Evolutionary conservation across 2,797 vertebrate genomes (phyloP), one percentile per base, ranked within the genome.

Genomic region (Distichodus sexfasciatus): DNA sequence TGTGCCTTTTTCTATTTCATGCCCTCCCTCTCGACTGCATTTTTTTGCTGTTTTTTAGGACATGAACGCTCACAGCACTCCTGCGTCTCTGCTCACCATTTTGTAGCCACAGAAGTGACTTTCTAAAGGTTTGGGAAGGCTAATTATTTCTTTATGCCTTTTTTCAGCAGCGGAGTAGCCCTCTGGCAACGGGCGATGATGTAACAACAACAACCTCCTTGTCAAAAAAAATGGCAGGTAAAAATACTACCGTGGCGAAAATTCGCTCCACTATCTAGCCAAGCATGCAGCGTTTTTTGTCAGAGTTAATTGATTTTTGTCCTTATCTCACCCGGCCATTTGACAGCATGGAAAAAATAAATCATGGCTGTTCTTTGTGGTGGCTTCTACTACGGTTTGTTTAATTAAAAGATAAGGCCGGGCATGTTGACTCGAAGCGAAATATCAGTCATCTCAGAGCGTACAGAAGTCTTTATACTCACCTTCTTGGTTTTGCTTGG

Each of bases 81-180:
- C 81, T 73, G 82, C 58, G 28, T 48, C 75, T 62, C 66, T 77
- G 63, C 47, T 77, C 8, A 6, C 11, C 38, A 8, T 33, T 35
- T n/a, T n/a, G n/a, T n/a, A n/a, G n/a, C n/a, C 4, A n/a, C 53
- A 60, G 54, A 75, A 63, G 55, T 59, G 62, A 72, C 77, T 82
- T 81, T 79, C 78, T 74, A 77, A 57, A 66, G 72, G 77, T 84
- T 85, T 78, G 67, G 74, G 78, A 76, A 60, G 38, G 81, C 67
- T 72, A 80, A 82, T 79, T 70, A 66, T 33, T 76, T 70, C 54
- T 53, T 67, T 80, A 46, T 80, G 54, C 55, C n/a, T n/a, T n/a
- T 73, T 86, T 85, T 76, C 84, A 80, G 79, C 79, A 40, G 76
- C 84, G 78, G 83, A 47, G 67, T 70, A 77, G 46, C 76, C 64